Evolutionary conservation across 2,113 vertebrate species (phyloP), one percentile per base, ranked within the genome.

Genomic region (Phyllopteryx taeniolatus): DNA sequence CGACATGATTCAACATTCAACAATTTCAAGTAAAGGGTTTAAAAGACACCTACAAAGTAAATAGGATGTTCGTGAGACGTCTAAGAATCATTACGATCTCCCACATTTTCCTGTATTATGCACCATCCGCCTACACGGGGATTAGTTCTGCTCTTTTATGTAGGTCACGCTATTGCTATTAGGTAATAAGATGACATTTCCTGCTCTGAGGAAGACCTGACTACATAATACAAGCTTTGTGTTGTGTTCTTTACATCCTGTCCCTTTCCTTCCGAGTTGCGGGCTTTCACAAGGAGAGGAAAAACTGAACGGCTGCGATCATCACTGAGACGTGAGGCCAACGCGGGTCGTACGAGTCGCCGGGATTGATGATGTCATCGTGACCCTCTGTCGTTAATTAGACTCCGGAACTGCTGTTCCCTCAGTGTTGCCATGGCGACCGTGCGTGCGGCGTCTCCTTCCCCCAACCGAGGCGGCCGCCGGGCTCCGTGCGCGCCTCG

Each of bases 41-140:
- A 56, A 56, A 56, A 53, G 0, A 9, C 7, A 53, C 7, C 51
- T 53, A 14, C 12, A 31, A 31, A 31, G 57, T 15, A 7, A 61
- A 61, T 61, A 14, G 1, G 11, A 31, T 14, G 22, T 13, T 14
- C 22, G 11, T 27, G 82, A 86, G 75, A 79, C 85, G 86, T 89
- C 80, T 73, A 90, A 91, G 87, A 86, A 88, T 91, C 86, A 91
- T 87, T 87, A 89, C 91, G 88, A 90, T 88, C 88, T 86, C 87
- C 86, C 88, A 90, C 88, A 89, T 89, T 90, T 90, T 81, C 77
- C 84, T 90, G 88, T 86, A 91, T 91, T 91, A 92, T 91, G 91
- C 90, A 92, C 84, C 79, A 79, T 81, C 88, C 86, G 76, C 89
- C 90, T 89, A 91, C 91, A 84, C 79, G 63, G 82, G 92, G 87